phyloP scores from a whole-genome alignment of 2,113 vertebrate species.

The Polypterus bichir region DNA sequence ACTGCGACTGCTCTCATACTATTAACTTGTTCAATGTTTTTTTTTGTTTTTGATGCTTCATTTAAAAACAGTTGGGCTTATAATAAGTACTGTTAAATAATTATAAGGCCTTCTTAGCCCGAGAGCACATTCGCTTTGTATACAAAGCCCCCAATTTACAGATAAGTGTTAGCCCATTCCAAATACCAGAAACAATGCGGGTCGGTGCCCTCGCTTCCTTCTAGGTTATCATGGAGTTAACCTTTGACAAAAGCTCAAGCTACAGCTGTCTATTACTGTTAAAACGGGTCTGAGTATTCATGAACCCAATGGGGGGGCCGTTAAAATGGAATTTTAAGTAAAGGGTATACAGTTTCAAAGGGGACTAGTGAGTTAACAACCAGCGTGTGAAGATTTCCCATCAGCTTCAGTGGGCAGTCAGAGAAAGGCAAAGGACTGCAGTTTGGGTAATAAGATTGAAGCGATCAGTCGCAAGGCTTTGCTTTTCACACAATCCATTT shows the following conservation, averaged over 20 bases:
- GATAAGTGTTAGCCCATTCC: neutral
- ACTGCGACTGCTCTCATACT: too few relatives aligned
- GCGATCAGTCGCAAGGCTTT: too few relatives aligned
- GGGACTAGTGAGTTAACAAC: slow-evolving; percentile 11
- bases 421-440: too few relatives aligned
- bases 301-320: neutral
- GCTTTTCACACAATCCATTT: too few relatives aligned
- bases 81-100: neutral
- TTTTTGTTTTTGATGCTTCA: too few relatives aligned
- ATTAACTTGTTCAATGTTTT: too few relatives aligned
- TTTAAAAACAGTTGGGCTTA: neutral
- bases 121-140: neutral
- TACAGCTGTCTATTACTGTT: slow-evolving; percentile 8
- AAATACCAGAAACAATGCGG: neutral
- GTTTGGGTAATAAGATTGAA: too few relatives aligned
- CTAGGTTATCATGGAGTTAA: neutral
- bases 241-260: neutral
- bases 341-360: slow-evolving; percentile 24
- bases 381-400: neutral
- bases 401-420: neutral
- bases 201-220: neutral
- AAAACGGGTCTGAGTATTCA: slow-evolving; percentile 1
- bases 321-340: slow-evolving; percentile 16
- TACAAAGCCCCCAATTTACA: neutral
- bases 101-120: neutral